Conservation (phyloP, 2,113 vertebrate genomes). For the Kryptolebias marmoratus region DNA sequence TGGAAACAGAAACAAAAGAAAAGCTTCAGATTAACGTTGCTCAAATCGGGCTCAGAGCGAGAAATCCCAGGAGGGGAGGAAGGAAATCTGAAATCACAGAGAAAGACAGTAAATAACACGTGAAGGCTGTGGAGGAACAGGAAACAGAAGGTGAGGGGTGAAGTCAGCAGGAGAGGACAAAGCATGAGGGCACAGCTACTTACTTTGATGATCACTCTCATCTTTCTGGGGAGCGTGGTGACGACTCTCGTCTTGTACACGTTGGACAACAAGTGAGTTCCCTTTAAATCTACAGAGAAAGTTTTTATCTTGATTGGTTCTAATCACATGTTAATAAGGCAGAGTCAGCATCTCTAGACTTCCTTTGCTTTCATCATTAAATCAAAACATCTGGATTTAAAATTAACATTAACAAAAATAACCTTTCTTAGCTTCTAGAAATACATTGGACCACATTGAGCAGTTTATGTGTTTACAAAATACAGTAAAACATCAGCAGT, state of each 20-base stretch:
- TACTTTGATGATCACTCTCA: constrained; percentile 46
- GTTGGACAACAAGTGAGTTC: constrained; percentile 60
- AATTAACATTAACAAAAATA: too few species aligned
- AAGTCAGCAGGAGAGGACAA: constrained; percentile 22
- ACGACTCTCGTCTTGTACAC: constrained; percentile 61
- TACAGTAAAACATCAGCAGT: too few species aligned
- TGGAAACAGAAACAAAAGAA: constrained; percentile 4
- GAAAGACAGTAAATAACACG: constrained; percentile 5
- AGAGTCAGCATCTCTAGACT: too few species aligned
- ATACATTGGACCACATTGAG: too few species aligned
- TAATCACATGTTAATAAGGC: too few species aligned
- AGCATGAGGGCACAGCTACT: constrained; percentile 60
- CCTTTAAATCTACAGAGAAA: not conserved
- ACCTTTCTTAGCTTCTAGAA: too few species aligned
- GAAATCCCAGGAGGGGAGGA: not conserved
- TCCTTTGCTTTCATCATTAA: too few species aligned
- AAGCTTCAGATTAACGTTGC: constrained; percentile 14
- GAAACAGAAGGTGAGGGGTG: constrained; percentile 10
- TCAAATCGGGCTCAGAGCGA: not conserved
- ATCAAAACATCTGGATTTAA: too few species aligned
- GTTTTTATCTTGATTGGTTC: too few species aligned
- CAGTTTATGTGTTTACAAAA: too few species aligned
- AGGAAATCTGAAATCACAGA: not conserved
- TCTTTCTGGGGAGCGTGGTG: constrained; percentile 61
- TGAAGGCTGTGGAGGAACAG: not conserved